These are phyloP conservation scores for Callosobruchus maculatus DNA, from an alignment of 2,888 invertebrate species.

Conservation along the genomic window DNA sequence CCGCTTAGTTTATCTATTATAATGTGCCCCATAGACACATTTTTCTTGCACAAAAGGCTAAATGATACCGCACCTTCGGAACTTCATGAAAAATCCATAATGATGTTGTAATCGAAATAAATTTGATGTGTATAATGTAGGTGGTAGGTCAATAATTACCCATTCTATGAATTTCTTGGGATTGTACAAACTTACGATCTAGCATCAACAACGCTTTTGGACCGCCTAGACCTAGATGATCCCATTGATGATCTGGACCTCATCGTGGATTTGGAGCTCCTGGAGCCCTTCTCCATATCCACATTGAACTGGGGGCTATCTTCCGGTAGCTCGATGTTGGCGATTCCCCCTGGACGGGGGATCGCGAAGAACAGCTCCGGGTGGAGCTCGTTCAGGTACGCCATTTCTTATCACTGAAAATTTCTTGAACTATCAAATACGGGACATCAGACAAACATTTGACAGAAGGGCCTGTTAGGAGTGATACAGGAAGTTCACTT, in stretches of 20 bases:
- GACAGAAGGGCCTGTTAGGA: too few relatives aligned
- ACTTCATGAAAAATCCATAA: too few relatives aligned
- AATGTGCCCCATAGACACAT: too few relatives aligned
- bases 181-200: conserved; percentile 1
- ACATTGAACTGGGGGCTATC: neutral
- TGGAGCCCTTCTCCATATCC: neutral
- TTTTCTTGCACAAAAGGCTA: too few relatives aligned
- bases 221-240: conserved; percentile 8
- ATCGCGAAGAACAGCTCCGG: conserved; percentile 14
- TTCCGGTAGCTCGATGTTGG: conserved; percentile 15
- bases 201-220: conserved; percentile 7
- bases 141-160: neutral
- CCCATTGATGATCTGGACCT: conserved; percentile 5
- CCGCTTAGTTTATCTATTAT: too few relatives aligned
- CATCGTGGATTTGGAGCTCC: conserved; percentile 5
- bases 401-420: conserved; percentile 9
- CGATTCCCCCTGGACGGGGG: conserved; percentile 16
- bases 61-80: too few relatives aligned
- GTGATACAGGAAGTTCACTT: too few relatives aligned
- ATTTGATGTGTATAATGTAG: too few relatives aligned
- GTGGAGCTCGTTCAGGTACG: conserved; percentile 14
- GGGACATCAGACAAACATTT: neutral
- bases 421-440: conserved; percentile 2
- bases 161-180: neutral
- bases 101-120: too few relatives aligned